Evolutionary conservation across 2,888 invertebrate genomes (phyloP).

Genomic region (Agrochola macilenta): DNA sequence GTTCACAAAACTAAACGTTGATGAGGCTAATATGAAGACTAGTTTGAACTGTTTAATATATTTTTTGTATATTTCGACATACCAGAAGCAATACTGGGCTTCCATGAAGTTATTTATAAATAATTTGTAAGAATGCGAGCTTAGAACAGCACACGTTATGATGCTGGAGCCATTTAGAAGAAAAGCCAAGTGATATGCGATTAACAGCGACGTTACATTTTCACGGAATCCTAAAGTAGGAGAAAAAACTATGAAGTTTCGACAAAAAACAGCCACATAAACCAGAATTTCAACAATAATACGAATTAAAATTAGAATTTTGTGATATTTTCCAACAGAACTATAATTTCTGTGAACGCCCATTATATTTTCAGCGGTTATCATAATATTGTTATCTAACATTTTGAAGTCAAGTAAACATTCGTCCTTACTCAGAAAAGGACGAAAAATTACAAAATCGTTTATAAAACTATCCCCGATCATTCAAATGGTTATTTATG

Average conservation of each 20-base stretch:
- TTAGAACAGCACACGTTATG: too few relatives aligned
- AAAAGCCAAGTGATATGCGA: too few relatives aligned
- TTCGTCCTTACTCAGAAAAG: neutral
- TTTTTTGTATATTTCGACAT: neutral
- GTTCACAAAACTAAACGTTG: neutral
- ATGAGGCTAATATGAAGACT: neutral
- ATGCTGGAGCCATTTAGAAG: too few relatives aligned
- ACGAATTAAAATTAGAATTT: conserved; percentile 23
- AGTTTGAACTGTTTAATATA: conserved; percentile 17
- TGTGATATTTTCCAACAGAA: conserved; percentile 5
- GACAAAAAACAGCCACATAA: neutral
- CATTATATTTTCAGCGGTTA: conserved; percentile 26
- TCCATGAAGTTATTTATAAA: conserved; percentile 24
- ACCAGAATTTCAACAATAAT: conserved; percentile 17
- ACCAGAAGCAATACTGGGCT: conserved; percentile 7
- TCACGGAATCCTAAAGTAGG: neutral
- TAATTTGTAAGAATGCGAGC: neutral
- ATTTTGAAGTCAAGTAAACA: neutral
- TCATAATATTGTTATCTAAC: neutral
- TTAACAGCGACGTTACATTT: rapidly evolving
- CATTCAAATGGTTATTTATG: neutral
- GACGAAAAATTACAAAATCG: neutral
- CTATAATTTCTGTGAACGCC: conserved; percentile 37
- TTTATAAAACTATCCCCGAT: neutral
- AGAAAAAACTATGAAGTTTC: neutral